Evolutionary conservation across 2,797 vertebrate genomes (phyloP).

Genomic region (Smutsia gigantea): DNA sequence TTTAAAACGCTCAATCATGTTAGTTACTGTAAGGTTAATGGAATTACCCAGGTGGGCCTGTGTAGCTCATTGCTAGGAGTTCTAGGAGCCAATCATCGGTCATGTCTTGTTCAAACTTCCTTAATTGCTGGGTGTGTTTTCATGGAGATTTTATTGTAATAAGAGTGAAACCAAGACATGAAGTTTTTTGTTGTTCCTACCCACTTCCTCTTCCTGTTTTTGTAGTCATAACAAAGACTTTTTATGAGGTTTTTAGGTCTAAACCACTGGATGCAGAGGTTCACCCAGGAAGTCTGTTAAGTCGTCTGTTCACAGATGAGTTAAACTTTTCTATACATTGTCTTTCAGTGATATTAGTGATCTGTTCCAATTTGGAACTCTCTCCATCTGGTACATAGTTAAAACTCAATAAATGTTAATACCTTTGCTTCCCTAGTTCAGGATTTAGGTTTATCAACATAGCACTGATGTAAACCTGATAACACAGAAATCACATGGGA

Average conservation of each 20-base stretch:
- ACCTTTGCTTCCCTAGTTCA: not conserved
- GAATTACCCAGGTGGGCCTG: not conserved
- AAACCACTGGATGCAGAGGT: not conserved
- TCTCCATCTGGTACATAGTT: not conserved
- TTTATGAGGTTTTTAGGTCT: not conserved
- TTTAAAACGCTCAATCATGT: not conserved
- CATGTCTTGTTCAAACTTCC: constrained; percentile 26
- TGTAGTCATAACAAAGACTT: not conserved
- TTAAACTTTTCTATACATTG: constrained; percentile 30
- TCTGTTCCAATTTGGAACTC: not conserved
- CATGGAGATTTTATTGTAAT: not conserved
- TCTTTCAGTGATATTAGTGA: not conserved
- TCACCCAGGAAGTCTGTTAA: not conserved
- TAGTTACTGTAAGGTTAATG: not conserved
- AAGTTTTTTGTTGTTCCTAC: not conserved
- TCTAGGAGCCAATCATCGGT: not conserved
- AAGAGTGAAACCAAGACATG: not conserved
- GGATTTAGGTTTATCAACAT: not conserved
- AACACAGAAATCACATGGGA: not conserved
- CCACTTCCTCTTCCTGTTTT: not conserved
- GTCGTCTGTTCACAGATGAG: not conserved
- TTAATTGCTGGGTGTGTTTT: not conserved
- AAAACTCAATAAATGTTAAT: constrained; percentile 2
- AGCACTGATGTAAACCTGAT: not conserved
- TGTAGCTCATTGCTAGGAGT: not conserved